Conservation (phyloP, 1,140 invertebrate species). For the Heliothis virescens region DNA sequence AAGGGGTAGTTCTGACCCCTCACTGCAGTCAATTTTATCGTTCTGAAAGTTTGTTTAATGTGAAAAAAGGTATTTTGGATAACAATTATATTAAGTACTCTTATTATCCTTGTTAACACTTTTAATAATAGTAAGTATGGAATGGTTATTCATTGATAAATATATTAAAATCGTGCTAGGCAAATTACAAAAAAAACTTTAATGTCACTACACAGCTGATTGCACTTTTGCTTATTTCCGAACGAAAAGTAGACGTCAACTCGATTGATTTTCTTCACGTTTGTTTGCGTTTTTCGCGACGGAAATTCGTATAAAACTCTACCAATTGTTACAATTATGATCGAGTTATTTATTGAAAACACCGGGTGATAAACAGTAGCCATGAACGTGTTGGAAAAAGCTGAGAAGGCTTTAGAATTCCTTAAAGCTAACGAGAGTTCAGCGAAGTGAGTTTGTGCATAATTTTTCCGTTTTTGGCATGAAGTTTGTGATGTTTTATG, state of each 20-base stretch:
- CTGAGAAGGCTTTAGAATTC: slow-evolving; percentile 84
- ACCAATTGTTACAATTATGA: slow-evolving; percentile 51
- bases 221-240: not conserved
- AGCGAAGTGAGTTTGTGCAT: slow-evolving; percentile 73
- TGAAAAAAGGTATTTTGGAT: too few species aligned
- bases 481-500: slow-evolving; percentile 48
- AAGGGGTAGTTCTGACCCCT: too few species aligned
- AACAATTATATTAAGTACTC: too few species aligned
- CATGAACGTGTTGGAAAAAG: slow-evolving; percentile 84
- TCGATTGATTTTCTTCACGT: slow-evolving; percentile 64
- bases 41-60: too few species aligned
- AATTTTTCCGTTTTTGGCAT: slow-evolving; percentile 48
- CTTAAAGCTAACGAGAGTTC: slow-evolving; percentile 77
- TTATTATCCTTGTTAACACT: too few species aligned
- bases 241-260: slow-evolving; percentile 33
- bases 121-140: too few species aligned
- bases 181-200: too few species aligned
- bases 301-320: slow-evolving; percentile 49
- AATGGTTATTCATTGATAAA: not conserved
- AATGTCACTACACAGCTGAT: not conserved
- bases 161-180: not conserved
- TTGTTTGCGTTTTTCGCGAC: slow-evolving; percentile 62
- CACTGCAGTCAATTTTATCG: too few species aligned
- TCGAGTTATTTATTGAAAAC: slow-evolving; percentile 21
- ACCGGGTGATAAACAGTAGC: slow-evolving; percentile 53